Evolutionary conservation across 2,797 vertebrate species (phyloP), one percentile per base, ranked within the genome.

Genomic region (Gymnoscopelus braueri): DNA sequence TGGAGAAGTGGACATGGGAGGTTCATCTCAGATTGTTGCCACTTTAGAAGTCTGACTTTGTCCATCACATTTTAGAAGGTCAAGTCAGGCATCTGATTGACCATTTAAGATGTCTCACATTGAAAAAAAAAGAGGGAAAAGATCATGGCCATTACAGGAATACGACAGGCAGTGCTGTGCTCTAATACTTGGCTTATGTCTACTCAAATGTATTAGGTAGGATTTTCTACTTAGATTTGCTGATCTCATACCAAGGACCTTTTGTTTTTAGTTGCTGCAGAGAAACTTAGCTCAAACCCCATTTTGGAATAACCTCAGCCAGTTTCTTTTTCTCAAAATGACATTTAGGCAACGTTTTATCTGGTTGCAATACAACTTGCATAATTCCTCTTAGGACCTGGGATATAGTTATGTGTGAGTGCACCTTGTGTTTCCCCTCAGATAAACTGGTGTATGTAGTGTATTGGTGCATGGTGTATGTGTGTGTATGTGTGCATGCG

Each of bases 291-390:
- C 53, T 80, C 39, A 74, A 75, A 83, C 71, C 53, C 48, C 53
- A 73, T 67, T 69, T 47, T 60, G 23, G 32, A 11, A 67, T 23
- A 69, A 72, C 0, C 57, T 75, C 65, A 62, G 53, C 35, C 59
- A 48, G 59, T 75, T 72, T 70, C 51, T 61, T 66, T 60, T 58
- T 69, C 59, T 47, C 15, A 57, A 78, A 77, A 80, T 73, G 71
- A 23, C 65, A 24, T 3, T 10, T 8, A 19, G 24, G 44, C 3
- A 59, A 5, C 24, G 1, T 6, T 51, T 32, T 61, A 54, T 67
- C 52, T 58, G 75, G 75, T 77, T 63, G 58, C 68, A 77, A 80
- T 49, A 26, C 15, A 68, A 15, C 12, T 9, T 44, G 10, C 47
- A 5, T 50, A 0, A 62, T 74, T 69, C 13, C 64, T 60, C 50